phyloP scores from a whole-genome alignment of 1,140 invertebrate genomes.

The Monomorium pharaonis region DNA sequence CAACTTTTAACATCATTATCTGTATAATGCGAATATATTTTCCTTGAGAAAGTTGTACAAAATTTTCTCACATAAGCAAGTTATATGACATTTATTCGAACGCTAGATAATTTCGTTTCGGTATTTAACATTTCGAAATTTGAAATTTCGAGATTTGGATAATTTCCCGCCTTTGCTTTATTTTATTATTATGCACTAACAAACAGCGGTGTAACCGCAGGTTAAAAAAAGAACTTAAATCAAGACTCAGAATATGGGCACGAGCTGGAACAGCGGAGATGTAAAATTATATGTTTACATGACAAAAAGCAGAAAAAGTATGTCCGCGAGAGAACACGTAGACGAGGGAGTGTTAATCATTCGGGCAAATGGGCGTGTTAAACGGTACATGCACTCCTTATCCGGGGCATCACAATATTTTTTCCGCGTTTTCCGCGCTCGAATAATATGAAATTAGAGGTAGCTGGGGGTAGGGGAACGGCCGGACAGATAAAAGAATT shows the following conservation, averaged over 20 bases:
- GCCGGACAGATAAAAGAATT: slow-evolving; percentile 50
- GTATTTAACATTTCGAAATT: no score
- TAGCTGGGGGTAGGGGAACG: not conserved
- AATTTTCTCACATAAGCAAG: no score
- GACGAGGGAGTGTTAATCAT: slow-evolving; percentile 48
- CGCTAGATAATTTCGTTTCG: no score
- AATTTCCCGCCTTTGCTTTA: not conserved
- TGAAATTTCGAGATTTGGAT: not conserved
- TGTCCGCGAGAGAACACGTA: not conserved
- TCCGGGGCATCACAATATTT: slow-evolving; percentile 45
- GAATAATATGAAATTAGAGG: slow-evolving; percentile 55
- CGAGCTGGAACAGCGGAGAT: not conserved
- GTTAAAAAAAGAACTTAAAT: slow-evolving; percentile 14
- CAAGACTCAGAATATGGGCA: not conserved
- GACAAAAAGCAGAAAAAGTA: slow-evolving; percentile 13
- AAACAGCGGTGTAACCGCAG: no score
- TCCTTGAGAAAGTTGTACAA: no score
- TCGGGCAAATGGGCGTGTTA: slow-evolving; percentile 46
- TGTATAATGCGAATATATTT: no score
- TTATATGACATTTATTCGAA: no score
- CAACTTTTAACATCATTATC: no score
- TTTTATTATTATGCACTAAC: not conserved
- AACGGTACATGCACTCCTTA: slow-evolving; percentile 47
- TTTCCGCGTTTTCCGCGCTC: slow-evolving; percentile 50
- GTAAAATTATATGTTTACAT: slow-evolving; percentile 53